Evolutionary conservation across 2,113 vertebrate species (phyloP).

Genomic region (Pelodiscus sinensis): DNA sequence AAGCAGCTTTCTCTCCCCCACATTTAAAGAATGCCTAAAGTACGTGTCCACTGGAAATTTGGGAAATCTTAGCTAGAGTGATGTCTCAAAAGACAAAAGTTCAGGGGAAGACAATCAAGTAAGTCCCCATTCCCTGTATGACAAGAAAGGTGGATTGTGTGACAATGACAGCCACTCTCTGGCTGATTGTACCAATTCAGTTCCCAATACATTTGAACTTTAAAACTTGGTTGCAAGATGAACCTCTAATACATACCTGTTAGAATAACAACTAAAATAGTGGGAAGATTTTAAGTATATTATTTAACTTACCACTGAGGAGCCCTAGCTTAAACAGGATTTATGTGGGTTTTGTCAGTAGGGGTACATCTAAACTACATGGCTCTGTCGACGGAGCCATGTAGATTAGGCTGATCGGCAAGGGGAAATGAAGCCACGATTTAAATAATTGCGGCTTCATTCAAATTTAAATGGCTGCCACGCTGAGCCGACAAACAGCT

Average conservation of each 20-base stretch:
- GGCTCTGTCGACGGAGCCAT: too few species aligned
- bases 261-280: neutral
- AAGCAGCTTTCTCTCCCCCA: neutral
- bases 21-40: neutral
- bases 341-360: neutral
- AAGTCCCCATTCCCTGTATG: neutral
- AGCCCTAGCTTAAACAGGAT: constrained; percentile 7
- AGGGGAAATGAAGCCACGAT: too few species aligned
- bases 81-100: neutral
- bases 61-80: constrained; percentile 11
- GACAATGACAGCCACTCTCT: neutral
- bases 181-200: neutral
- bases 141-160: neutral
- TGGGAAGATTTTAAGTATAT: neutral
- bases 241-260: constrained; percentile 23
- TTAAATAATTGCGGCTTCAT: too few species aligned
- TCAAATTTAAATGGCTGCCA: too few species aligned
- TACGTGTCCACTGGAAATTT: neutral
- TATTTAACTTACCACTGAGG: neutral
- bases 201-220: neutral
- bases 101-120: neutral
- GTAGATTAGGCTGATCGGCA: too few species aligned
- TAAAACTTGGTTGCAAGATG: constrained; percentile 24
- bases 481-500: too few species aligned
- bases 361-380: too few species aligned